Percentiles rank a stretch among this genome's conserved stretches.
These are phyloP conservation scores for Drosophila melanosoma DNA, from an alignment of 2,888 invertebrate species.

Conservation along the genomic window DNA sequence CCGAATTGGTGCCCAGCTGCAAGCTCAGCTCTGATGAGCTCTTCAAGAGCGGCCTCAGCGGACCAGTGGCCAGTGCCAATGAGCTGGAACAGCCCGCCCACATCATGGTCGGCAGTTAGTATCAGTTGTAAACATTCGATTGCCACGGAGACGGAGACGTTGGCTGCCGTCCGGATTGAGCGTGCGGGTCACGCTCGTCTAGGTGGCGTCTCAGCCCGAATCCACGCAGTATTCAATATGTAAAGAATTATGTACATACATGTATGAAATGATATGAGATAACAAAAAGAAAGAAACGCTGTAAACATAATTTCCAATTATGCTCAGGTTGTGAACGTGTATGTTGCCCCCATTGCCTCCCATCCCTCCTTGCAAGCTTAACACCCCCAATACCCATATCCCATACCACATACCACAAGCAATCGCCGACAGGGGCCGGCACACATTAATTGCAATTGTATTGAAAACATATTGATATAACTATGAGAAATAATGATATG, in stretches of 20 bases:
- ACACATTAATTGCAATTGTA: slow-evolving; percentile 61
- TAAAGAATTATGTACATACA: slow-evolving; percentile 31
- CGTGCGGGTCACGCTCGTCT: slow-evolving; percentile 65
- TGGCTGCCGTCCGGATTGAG: slow-evolving; percentile 33
- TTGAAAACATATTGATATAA: slow-evolving; percentile 40
- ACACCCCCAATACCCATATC: background rate
- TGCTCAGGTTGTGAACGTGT: slow-evolving; percentile 85
- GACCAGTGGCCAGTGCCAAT: slow-evolving; percentile 83
- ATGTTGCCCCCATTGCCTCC: slow-evolving; percentile 25
- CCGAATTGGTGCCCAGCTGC: slow-evolving; percentile 86
- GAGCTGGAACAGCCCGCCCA: slow-evolving; percentile 87
- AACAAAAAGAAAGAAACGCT: slow-evolving; percentile 19
- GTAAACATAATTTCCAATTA: slow-evolving; percentile 63
- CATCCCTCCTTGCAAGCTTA: slow-evolving; percentile 1
- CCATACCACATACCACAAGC: slow-evolving; percentile 17
- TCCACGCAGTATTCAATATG: slow-evolving; percentile 72
- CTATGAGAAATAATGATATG: slow-evolving; percentile 37
- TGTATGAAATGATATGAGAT: slow-evolving; percentile 21
- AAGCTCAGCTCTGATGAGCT: slow-evolving; percentile 87
- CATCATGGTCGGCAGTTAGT: slow-evolving; percentile 86
- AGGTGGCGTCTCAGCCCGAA: slow-evolving; percentile 43
- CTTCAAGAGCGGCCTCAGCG: slow-evolving; percentile 85
- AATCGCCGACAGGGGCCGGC: slow-evolving; percentile 46
- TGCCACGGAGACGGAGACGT: slow-evolving; percentile 10
- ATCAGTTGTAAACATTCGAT: slow-evolving; percentile 81